Conservation (phyloP, 2,113 vertebrate genomes). For the Nothocercus julius region DNA sequence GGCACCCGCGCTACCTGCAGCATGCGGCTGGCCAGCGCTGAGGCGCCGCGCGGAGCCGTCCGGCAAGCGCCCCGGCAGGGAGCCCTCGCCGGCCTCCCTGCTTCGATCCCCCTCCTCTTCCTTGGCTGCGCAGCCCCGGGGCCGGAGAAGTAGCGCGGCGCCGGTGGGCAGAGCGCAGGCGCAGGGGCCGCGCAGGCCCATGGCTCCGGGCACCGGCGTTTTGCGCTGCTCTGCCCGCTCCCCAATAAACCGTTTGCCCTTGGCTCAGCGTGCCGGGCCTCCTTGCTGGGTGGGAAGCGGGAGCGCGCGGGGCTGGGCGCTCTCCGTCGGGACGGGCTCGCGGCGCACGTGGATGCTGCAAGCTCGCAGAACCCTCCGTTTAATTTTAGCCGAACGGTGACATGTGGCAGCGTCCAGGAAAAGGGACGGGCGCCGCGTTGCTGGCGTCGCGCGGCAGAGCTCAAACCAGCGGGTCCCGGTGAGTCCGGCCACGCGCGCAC, state of each 20-base stretch:
- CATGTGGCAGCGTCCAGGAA: too few species aligned
- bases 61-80: background rate
- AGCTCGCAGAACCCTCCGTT: too few species aligned
- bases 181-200: fast-evolving
- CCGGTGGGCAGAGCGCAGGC: background rate
- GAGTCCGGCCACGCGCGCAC: too few species aligned
- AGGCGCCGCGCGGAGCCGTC: background rate
- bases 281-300: too few species aligned
- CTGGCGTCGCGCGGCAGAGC: too few species aligned
- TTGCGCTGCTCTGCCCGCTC: background rate
- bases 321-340: too few species aligned
- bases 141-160: too few species aligned
- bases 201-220: fast-evolving
- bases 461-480: too few species aligned
- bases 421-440: too few species aligned
- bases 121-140: background rate
- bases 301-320: too few species aligned
- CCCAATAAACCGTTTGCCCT: background rate
- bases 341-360: too few species aligned
- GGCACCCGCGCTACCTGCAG: background rate
- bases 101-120: background rate
- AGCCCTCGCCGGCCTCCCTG: background rate
- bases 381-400: too few species aligned
- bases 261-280: fast-evolving
- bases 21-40: background rate